Evolutionary conservation across 1,140 invertebrate species (phyloP), one percentile per base, ranked within the genome.

Genomic region (Temnothorax curvispinosus): DNA sequence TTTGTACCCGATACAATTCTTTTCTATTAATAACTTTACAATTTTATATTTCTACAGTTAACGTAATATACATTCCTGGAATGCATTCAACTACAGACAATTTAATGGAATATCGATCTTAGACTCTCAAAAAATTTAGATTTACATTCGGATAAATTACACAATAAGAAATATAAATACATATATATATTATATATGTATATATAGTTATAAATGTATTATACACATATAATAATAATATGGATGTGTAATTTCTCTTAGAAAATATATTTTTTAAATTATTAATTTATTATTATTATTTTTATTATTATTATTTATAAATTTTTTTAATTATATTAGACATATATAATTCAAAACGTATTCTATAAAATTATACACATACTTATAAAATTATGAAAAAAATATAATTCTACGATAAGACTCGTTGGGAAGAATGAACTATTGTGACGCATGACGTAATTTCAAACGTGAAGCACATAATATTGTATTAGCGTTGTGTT

Each of bases 381-480:
- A 35, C 35, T 35, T 50, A 27, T n/a, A 27, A 0, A 71, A 13
- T 69, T 18, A 41, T 9, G 3, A 18, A 47, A 52, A 58, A 7
- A 21, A 44, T 71, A 3, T 8, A 41, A 74, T 54, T 81, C 11
- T 15, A 6, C 18, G 5, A 0, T 67, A 80, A 80, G 1, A 2
- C 9, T 69, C 35, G 0, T 41, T 27, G 0, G 8, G 47, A 67
- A 38, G 65, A 67, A 52, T 52, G 13, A 56, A 54, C 5, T 13
- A 64, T 64, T 65, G 50, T 35, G 4, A 38, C 9, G 7, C 11
- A 8, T 78, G 32, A 69, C 8, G n/a, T 38, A 50, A 69, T 67
- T 80, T 67, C 18, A 64, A 44, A 27, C 56, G 8, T 18, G 8
- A 77, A 52, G n/a, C 27, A 13, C 32, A 52, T 67, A 67, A 80